These are phyloP conservation scores for Clarias fuscus DNA, from an alignment of 2,797 vertebrate genomes.

Conservation along the genomic window DNA sequence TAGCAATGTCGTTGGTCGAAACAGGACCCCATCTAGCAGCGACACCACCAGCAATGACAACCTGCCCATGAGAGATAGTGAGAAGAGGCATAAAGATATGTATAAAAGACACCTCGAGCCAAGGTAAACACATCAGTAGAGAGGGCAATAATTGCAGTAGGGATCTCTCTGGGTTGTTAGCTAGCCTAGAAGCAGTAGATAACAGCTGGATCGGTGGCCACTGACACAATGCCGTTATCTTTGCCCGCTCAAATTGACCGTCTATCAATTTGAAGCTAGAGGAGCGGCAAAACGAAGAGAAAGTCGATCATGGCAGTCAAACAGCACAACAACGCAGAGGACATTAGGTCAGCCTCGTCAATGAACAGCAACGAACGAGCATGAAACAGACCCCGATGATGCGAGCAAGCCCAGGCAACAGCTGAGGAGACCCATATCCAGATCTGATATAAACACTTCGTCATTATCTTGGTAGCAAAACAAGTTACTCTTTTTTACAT, in stretches of 20 bases:
- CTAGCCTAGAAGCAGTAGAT: constrained; percentile 70
- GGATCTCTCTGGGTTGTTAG: constrained; percentile 69
- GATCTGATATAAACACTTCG: constrained; percentile 1
- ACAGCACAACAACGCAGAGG: constrained; percentile 37
- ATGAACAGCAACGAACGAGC: constrained; percentile 40
- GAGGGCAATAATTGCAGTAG: constrained; percentile 65
- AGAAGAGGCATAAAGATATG: constrained; percentile 26
- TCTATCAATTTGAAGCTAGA: constrained; percentile 68
- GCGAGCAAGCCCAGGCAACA: neutral
- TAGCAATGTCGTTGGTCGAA: neutral
- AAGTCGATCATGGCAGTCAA: constrained; percentile 62
- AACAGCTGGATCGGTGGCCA: constrained; percentile 73
- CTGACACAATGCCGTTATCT: constrained; percentile 75
- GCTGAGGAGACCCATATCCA: neutral
- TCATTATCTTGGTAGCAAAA: constrained; percentile 25
- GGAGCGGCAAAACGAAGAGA: constrained; percentile 55
- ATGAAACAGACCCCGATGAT: constrained; percentile 23
- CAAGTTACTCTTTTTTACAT: neutral
- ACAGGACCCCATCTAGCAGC: neutral
- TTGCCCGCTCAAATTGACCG: constrained; percentile 67
- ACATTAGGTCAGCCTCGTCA: constrained; percentile 42
- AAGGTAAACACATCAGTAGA: constrained; percentile 46
- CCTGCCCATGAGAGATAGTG: constrained; percentile 31
- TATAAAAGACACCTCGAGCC: constrained; percentile 32
- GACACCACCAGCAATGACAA: constrained; percentile 21